Evolutionary conservation across 2,888 invertebrate genomes (phyloP).

Genomic region (Hydrotaea cyrtoneurina): DNA sequence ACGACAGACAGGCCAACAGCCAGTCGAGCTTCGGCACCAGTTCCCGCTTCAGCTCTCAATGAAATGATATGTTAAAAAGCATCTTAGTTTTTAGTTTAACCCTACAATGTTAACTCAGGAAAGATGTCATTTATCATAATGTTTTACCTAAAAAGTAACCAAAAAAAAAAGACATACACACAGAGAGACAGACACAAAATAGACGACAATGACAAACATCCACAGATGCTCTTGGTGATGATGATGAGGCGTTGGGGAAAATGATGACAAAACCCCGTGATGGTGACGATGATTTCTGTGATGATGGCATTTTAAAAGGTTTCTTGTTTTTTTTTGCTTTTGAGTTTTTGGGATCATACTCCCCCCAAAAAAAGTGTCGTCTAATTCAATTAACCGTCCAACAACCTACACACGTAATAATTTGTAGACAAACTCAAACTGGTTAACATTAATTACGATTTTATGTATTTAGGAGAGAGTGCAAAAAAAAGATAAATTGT

Average conservation of each 20-base stretch:
- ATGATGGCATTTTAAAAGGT: slow-evolving; percentile 39
- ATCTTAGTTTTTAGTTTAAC: slow-evolving; percentile 58
- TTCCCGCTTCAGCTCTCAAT: slow-evolving; percentile 10
- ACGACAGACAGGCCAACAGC: background rate
- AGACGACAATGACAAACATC: slow-evolving; percentile 26
- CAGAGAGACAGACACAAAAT: background rate
- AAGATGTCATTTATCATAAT: slow-evolving; percentile 60
- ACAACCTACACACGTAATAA: slow-evolving; percentile 18
- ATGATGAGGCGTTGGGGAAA: background rate
- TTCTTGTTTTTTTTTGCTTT: background rate
- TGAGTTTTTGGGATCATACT: too few species aligned
- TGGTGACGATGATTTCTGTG: background rate
- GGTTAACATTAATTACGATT: slow-evolving; percentile 2
- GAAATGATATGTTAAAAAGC: slow-evolving; percentile 62
- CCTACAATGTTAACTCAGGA: slow-evolving; percentile 45
- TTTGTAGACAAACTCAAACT: background rate
- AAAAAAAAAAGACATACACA: slow-evolving; percentile 9
- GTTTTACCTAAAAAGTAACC: slow-evolving; percentile 34
- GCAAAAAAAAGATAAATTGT: background rate
- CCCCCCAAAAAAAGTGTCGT: slow-evolving; percentile 21
- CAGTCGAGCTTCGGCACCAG: background rate
- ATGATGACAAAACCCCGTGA: background rate
- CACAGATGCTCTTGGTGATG: background rate
- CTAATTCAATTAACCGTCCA: slow-evolving; percentile 28
- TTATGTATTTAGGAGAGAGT: slow-evolving; percentile 1